A percentile compares a stretch with the other conserved stretches of the same genome.
Conservation (phyloP, 2,797 vertebrate genomes). For the Thripadectes ignobilis region DNA sequence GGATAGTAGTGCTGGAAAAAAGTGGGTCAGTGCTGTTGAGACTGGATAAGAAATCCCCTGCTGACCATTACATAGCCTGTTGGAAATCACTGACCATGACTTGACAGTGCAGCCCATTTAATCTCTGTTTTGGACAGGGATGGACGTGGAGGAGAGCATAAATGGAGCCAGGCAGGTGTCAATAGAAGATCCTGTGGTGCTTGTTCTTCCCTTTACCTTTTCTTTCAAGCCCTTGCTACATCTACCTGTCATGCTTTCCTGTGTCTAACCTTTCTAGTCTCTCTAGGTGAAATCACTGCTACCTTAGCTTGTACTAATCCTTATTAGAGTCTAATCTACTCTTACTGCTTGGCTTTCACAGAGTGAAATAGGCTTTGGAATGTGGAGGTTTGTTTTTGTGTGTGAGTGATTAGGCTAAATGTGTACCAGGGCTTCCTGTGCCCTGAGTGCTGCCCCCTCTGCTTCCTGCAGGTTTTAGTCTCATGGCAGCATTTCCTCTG, state of each 20-base stretch:
- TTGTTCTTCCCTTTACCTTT: not conserved
- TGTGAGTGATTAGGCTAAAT: not conserved
- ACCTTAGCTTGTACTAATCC: slow-evolving; percentile 57
- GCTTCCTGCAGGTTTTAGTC: not conserved
- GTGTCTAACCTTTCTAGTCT: not conserved
- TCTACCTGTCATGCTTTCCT: not conserved
- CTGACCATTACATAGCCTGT: slow-evolving; percentile 26
- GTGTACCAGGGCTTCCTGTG: not conserved
- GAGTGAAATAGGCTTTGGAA: slow-evolving; percentile 36
- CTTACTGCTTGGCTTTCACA: slow-evolving; percentile 3
- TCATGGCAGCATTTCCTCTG: not conserved
- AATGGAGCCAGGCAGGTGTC: not conserved
- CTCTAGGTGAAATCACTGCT: not conserved
- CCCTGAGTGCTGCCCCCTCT: not conserved
- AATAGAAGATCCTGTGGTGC: not conserved
- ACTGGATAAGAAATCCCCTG: slow-evolving; percentile 16
- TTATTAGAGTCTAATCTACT: slow-evolving; percentile 60
- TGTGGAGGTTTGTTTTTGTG: not conserved
- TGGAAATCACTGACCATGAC: slow-evolving; percentile 42
- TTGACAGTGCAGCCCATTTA: not conserved
- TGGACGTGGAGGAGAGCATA: not conserved
- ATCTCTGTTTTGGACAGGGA: not conserved
- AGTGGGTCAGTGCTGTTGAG: slow-evolving; percentile 25
- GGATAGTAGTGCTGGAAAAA: slow-evolving; percentile 5
- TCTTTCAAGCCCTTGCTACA: not conserved